Percentiles rank a stretch among this genome's conserved stretches.
Conservation (phyloP, 2,113 vertebrate species). For the Corythornis cristatus region DNA sequence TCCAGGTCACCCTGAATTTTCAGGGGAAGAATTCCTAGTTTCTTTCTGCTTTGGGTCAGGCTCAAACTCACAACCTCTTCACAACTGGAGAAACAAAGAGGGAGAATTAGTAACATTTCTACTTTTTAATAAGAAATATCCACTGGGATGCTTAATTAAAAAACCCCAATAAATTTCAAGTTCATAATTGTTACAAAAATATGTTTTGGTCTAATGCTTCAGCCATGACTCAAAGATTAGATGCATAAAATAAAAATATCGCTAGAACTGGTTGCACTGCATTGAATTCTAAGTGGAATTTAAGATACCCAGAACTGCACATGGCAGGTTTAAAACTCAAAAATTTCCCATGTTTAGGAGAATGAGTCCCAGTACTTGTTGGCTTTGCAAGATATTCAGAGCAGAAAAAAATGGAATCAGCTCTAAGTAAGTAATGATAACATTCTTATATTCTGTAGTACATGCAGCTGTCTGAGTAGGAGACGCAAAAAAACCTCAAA, state of each 20-base stretch:
- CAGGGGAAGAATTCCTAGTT: neutral
- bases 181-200: neutral
- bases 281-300: neutral
- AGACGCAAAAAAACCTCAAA: neutral
- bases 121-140: neutral
- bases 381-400: conserved; percentile 66
- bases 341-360: conserved; percentile 52
- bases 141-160: neutral
- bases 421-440: conserved; percentile 62
- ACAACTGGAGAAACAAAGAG: neutral
- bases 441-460: neutral
- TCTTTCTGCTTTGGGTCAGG: neutral
- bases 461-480: neutral
- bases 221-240: neutral
- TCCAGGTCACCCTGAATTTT: neutral
- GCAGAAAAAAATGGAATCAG: conserved; percentile 10
- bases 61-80: neutral
- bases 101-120: neutral
- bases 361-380: conserved; percentile 56
- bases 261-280: neutral
- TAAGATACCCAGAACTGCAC: neutral
- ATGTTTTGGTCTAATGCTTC: neutral
- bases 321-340: neutral
- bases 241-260: neutral
- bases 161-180: too few relatives aligned